Base-by-base conservation (phyloP, 2,797 vertebrate species). In the Vipera latastei region DNA sequence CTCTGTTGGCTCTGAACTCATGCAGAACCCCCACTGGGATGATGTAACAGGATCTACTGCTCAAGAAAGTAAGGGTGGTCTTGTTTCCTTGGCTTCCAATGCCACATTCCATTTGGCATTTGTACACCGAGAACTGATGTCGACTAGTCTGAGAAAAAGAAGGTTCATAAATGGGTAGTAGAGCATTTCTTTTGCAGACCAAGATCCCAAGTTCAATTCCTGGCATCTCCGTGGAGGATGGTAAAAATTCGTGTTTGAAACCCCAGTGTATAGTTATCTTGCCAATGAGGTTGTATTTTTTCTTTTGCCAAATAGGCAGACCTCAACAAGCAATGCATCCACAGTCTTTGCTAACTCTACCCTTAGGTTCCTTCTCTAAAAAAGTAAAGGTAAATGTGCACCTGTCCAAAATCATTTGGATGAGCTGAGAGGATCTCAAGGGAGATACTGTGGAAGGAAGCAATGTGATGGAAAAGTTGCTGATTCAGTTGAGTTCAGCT, bases 11-110 rank as follows among this genome's bases (percentile, higher is more conserved):
- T 88, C 61, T 91, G 93, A 87, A 86, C 59, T 78, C 53, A 89
- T 89, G 69, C 92, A 91, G 59, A 93, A 93, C 83, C 61, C 90
- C 69, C 87, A 85, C 32, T 61, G 86, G 92, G 57, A 60, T 86
- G 89, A 61, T 88, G 48, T 83, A 88, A 88, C 25, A 65, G 60
- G 89, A 73, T 88, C 22, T 13, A 26, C 78, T 85, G 93, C 56
- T 32, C 1, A 93, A 65, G 69, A 38, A 51, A 59, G 51, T 93
- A 89, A 85, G 59, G 51, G 6, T 86, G 86, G 69, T 85, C 87
- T 89, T 25, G 69, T n/a, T 57, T 89, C 59, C 56, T 89, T 91
- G 57, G 69, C 44, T 63, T 60, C 63, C 57, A 61, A 89, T 65
- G 73, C 25, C 78, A 57, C 44, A 51, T 91, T 28, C 73, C 55